phyloP scores from a whole-genome alignment of 2,113 vertebrate genomes.

The Ophthalmotilapia sp. region DNA sequence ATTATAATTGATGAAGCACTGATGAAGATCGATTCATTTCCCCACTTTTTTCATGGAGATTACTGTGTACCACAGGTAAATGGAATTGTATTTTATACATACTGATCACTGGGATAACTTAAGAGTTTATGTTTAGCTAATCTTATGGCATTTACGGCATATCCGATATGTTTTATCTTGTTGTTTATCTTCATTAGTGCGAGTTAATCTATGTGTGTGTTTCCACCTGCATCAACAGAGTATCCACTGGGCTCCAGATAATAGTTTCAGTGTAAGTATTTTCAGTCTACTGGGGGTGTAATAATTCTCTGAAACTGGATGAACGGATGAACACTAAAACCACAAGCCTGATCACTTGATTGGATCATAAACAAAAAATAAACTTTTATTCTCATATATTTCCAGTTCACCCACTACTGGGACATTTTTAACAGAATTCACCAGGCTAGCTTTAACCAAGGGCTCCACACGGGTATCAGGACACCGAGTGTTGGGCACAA shows the following conservation, averaged over 20 bases:
- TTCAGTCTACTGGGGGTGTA: neutral
- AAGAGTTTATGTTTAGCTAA: neutral
- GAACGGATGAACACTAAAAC: neutral
- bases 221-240: constrained; percentile 2
- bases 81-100: neutral
- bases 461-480: neutral
- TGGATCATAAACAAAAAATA: neutral
- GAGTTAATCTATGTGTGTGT: neutral
- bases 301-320: neutral
- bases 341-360: neutral
- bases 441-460: neutral
- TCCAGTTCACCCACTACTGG: neutral
- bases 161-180: neutral
- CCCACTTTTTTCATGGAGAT: constrained; percentile 67
- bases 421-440: neutral
- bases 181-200: neutral
- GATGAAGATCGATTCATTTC: constrained; percentile 57
- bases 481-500: neutral
- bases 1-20: constrained; percentile 52
- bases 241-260: constrained; percentile 60
- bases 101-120: neutral
- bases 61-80: constrained; percentile 58
- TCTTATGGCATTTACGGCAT: neutral
- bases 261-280: constrained; percentile 27
- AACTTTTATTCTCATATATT: neutral